A percentile compares a stretch with the other conserved stretches of the same genome.
Evolutionary conservation across 1,140 invertebrate genomes (phyloP).

Genomic region (Drosophila parabipectinata): DNA sequence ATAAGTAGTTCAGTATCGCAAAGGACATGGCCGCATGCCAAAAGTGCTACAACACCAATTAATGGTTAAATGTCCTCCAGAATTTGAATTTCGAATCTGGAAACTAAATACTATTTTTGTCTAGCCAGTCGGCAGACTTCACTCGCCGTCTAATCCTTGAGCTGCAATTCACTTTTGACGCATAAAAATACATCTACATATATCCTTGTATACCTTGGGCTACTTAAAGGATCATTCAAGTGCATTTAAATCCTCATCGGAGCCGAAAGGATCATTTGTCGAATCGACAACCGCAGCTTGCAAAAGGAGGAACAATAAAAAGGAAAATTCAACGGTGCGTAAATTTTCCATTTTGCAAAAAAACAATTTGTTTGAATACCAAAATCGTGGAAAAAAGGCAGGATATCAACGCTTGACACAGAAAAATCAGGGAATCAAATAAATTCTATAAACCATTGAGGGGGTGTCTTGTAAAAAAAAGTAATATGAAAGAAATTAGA

Average conservation of each 20-base stretch:
- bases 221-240: constrained; percentile 65
- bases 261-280: constrained; percentile 18
- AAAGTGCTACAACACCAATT: constrained; percentile 66
- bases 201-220: not conserved
- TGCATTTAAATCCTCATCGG: constrained; percentile 72
- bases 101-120: too few relatives aligned
- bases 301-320: not conserved
- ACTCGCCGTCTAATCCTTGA: constrained; percentile 65
- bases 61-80: constrained; percentile 52
- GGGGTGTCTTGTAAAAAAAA: constrained; percentile 1
- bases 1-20: constrained; percentile 33
- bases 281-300: constrained; percentile 57
- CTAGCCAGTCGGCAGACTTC: constrained; percentile 55
- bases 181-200: constrained; percentile 22
- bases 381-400: constrained; percentile 14
- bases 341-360: constrained; percentile 55
- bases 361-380: not conserved
- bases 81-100: constrained; percentile 1
- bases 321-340: constrained; percentile 59
- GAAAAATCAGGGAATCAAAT: constrained; percentile 69
- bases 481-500: not conserved
- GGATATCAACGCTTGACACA: constrained; percentile 74
- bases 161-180: constrained; percentile 80
- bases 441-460: constrained; percentile 12
- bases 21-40: constrained; percentile 50